Evolutionary conservation across 2,888 invertebrate genomes (phyloP), one percentile per base, ranked within the genome.

Genomic region (Gymnoscelis rufifasciata): DNA sequence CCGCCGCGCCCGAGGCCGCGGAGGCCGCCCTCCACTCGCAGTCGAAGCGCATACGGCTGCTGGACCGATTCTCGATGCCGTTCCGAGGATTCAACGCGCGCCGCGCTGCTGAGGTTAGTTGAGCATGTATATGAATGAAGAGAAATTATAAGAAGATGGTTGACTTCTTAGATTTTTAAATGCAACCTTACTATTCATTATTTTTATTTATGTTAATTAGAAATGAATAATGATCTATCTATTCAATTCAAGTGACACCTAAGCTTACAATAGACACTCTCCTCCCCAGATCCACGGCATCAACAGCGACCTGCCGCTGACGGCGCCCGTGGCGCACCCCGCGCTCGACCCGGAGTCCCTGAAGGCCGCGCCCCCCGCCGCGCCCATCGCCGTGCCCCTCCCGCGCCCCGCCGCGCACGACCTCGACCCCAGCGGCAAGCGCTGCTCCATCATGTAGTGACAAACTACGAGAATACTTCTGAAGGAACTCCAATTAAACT

Each of bases 221-320:
- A n/a, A n/a, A n/a, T n/a, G n/a, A n/a, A n/a, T n/a, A n/a, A n/a
- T n/a, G n/a, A n/a, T n/a, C n/a, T n/a, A n/a, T n/a, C n/a, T n/a
- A n/a, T n/a, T n/a, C n/a, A n/a, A n/a, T n/a, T n/a, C n/a, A n/a
- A n/a, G n/a, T n/a, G n/a, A n/a, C n/a, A n/a, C n/a, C n/a, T n/a
- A n/a, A n/a, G n/a, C n/a, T n/a, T n/a, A n/a, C n/a, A n/a, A n/a
- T n/a, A n/a, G n/a, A n/a, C n/a, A n/a, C n/a, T n/a, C n/a, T 19
- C 24, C 7, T 33, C 41, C 10, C 24, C 72, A 86, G 87, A 87
- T 84, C 47, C 83, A 84, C 1, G 87, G 87, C 48, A 83, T 87
- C 59, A 84, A 86, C 74, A 79, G 80, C 0, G 87, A 87, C 70
- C 50, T 87, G 15, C 86, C 87, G 0, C 69, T 83, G 1, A 61